phyloP scores from a whole-genome alignment of 2,113 vertebrate genomes.

The Myanophis thanlyinensis region DNA sequence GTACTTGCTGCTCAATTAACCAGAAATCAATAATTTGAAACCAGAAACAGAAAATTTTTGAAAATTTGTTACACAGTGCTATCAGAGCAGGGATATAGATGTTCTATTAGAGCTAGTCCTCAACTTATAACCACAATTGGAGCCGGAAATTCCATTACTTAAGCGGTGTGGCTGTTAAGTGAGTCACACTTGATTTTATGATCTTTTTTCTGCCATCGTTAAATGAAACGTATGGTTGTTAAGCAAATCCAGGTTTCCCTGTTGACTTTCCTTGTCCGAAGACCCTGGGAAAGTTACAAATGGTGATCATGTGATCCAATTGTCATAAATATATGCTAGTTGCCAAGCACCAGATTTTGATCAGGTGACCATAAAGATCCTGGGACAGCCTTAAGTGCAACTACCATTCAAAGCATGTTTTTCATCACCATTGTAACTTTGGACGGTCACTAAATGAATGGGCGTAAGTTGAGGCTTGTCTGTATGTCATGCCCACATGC shows the following conservation, averaged over 20 bases:
- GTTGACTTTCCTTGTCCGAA: background rate
- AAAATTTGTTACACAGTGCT: no score
- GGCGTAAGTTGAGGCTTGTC: background rate
- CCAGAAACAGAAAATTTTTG: no score
- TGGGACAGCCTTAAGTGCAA: background rate
- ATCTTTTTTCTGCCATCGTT: background rate
- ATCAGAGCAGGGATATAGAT: background rate
- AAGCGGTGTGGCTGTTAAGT: background rate
- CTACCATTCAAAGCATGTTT: background rate
- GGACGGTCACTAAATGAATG: background rate
- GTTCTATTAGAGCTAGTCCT: background rate
- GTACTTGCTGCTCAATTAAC: no score
- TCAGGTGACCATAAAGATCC: background rate
- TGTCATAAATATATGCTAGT: background rate
- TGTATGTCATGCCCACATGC: background rate
- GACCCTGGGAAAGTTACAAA: background rate
- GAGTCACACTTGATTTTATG: background rate
- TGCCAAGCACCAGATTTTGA: background rate
- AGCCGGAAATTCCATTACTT: background rate
- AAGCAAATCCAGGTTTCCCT: background rate
- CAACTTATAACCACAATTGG: background rate
- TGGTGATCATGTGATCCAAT: background rate
- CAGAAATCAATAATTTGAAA: no score
- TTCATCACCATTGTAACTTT: background rate
- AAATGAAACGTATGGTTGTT: background rate